A percentile compares a stretch with the other conserved stretches of the same genome.
Conservation (phyloP, 2,113 vertebrate species). For the Cricetomys ansorgei region DNA sequence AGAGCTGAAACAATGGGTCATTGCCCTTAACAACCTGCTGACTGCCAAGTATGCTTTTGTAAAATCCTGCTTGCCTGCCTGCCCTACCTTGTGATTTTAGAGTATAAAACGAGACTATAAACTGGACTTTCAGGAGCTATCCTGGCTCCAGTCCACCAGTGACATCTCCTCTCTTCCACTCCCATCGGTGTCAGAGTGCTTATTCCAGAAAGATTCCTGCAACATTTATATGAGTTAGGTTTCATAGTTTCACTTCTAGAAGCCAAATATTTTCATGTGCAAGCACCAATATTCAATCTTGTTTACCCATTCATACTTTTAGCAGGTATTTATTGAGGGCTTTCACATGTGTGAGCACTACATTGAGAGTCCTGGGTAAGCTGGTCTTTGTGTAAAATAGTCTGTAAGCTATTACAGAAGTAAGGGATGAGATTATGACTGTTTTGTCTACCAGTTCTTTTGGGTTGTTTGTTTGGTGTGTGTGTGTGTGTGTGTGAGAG, state of each 20-base stretch:
- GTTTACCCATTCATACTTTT: neutral
- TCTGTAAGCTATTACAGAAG: neutral
- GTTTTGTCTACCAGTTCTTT: neutral
- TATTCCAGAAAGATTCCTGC: neutral
- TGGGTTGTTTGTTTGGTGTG: neutral
- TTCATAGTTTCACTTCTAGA: slow-evolving; percentile 19
- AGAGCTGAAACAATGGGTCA: neutral
- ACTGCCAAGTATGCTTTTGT: neutral
- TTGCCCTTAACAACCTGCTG: neutral
- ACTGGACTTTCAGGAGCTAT: neutral
- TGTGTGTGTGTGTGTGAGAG: neutral
- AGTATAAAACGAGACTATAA: neutral
- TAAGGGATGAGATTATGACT: neutral
- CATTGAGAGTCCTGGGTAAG: neutral
- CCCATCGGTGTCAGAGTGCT: neutral
- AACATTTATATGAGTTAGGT: neutral
- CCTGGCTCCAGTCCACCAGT: neutral
- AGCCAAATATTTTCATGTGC: neutral
- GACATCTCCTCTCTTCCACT: neutral
- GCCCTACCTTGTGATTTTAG: neutral
- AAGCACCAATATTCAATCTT: neutral
- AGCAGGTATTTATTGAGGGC: neutral
- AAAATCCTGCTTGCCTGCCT: neutral
- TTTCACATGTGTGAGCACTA: neutral
- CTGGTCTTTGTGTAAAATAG: neutral